A percentile compares a stretch with the other conserved stretches of the same genome.
Evolutionary conservation across 2,113 vertebrate genomes (phyloP).

Genomic region (Alaudala cheleensis): DNA sequence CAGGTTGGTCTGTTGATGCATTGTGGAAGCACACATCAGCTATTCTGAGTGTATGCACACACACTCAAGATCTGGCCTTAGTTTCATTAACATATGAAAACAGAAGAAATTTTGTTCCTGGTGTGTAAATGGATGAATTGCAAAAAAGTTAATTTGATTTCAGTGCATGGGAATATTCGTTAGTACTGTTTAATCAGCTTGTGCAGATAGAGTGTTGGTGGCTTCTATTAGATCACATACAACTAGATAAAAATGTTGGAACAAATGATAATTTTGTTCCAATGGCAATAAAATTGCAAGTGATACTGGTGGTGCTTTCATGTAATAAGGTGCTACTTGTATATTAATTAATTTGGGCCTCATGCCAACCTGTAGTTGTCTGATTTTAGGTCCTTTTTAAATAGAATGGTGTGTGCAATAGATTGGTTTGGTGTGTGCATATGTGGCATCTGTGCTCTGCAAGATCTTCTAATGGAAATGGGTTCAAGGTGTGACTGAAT

Average conservation of each 20-base stretch:
- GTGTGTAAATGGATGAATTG: not conserved
- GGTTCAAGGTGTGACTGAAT: not conserved
- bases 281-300: not conserved
- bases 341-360: not conserved
- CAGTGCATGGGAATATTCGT: not conserved
- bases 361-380: not conserved
- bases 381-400: not conserved
- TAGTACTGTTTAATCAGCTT: not conserved
- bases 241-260: not conserved
- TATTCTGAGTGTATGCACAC: fast-evolving
- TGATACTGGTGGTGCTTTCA: not conserved
- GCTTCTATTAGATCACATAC: not conserved
- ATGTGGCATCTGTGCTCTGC: not conserved
- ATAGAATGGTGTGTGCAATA: not conserved
- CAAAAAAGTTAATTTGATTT: not conserved
- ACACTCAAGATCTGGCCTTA: not conserved
- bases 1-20: not conserved
- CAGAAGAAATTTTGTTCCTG: not conserved
- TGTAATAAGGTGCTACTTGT: not conserved
- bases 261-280: not conserved
- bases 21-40: not conserved
- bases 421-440: not conserved
- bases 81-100: not conserved
- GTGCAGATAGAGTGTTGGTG: not conserved
- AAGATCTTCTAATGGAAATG: not conserved